phyloP scores from a whole-genome alignment of 2,888 invertebrate genomes.

The Hylaea fasciaria region DNA sequence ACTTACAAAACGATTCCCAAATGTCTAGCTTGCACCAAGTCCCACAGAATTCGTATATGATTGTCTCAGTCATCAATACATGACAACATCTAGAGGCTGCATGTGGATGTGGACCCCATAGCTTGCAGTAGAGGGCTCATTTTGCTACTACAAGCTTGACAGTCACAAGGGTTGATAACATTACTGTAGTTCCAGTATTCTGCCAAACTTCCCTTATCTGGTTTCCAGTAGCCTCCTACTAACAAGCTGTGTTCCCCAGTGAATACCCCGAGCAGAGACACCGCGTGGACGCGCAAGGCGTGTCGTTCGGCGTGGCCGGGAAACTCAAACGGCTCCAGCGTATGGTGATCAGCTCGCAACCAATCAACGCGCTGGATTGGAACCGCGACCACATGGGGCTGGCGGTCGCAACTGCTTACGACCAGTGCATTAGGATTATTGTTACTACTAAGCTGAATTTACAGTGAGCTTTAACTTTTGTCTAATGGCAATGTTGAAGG shows the following conservation, averaged over 20 bases:
- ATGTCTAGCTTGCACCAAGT: too few species aligned
- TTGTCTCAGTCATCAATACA: too few species aligned
- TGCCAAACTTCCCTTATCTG: too few species aligned
- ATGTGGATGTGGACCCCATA: too few species aligned
- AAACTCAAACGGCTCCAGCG: constrained; percentile 91
- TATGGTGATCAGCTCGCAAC: constrained; percentile 92
- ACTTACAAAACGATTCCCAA: too few species aligned
- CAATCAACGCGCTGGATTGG: constrained; percentile 96
- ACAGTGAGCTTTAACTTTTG: constrained; percentile 58
- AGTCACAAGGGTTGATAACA: too few species aligned
- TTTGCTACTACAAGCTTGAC: too few species aligned
- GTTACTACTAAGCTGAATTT: constrained; percentile 95
- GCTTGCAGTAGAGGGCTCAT: too few species aligned
- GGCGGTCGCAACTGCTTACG: constrained; percentile 95
- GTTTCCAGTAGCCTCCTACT: too few species aligned
- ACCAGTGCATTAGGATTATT: constrained; percentile 94
- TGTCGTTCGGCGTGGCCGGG: constrained; percentile 90
- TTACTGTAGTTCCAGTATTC: too few species aligned
- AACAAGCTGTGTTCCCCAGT: constrained; percentile 46
- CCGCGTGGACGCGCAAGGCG: constrained; percentile 89
- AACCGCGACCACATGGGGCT: constrained; percentile 95
- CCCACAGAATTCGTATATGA: too few species aligned
- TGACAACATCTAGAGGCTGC: too few species aligned
- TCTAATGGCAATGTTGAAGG: not conserved
- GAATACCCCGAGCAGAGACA: constrained; percentile 91